Percentiles rank a stretch among this genome's conserved stretches.
phyloP scores from a whole-genome alignment of 2,888 invertebrate genomes.

The Lithophane leautieri region DNA sequence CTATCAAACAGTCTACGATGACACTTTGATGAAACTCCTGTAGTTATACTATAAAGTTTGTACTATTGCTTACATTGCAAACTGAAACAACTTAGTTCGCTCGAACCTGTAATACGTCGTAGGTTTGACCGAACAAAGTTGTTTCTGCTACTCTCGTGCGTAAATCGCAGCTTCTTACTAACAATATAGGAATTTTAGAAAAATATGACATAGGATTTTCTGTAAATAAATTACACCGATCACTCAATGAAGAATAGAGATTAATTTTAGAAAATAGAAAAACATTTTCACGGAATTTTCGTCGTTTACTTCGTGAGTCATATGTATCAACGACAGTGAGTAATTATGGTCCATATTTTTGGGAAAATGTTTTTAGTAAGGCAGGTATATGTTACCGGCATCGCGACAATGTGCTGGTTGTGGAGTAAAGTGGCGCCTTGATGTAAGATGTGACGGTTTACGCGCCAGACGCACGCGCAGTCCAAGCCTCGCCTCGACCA shows the following conservation, averaged over 20 bases:
- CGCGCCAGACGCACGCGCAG: conserved; percentile 83
- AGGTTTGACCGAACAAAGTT: background rate
- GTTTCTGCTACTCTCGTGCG: conserved; percentile 5
- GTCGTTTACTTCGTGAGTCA: conserved; percentile 59
- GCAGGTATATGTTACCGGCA: conserved; percentile 77
- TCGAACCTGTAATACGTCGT: background rate
- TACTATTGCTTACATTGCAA: conserved; percentile 28
- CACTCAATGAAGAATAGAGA: conserved; percentile 48
- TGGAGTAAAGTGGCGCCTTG: conserved; percentile 55
- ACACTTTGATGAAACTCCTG: conserved; percentile 16
- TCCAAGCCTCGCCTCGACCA: conserved; percentile 82
- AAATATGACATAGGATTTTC: conserved; percentile 22
- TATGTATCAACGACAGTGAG: conserved; percentile 61
- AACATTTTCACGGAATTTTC: conserved; percentile 55
- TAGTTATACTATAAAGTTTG: conserved; percentile 29
- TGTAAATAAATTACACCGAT: conserved; percentile 29
- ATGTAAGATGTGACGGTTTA: conserved; percentile 70
- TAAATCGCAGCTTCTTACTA: conserved; percentile 25
- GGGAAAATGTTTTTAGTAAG: conserved; percentile 58
- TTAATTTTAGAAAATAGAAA: conserved; percentile 52
- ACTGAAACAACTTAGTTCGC: conserved; percentile 22
- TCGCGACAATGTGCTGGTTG: conserved; percentile 69
- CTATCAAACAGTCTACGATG: conserved; percentile 22
- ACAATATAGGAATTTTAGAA: conserved; percentile 29
- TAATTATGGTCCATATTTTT: conserved; percentile 66